A percentile compares a stretch with the other conserved stretches of the same genome.
phyloP scores from a whole-genome alignment of 2,113 vertebrate species.

The Stigmatopora nigra region DNA sequence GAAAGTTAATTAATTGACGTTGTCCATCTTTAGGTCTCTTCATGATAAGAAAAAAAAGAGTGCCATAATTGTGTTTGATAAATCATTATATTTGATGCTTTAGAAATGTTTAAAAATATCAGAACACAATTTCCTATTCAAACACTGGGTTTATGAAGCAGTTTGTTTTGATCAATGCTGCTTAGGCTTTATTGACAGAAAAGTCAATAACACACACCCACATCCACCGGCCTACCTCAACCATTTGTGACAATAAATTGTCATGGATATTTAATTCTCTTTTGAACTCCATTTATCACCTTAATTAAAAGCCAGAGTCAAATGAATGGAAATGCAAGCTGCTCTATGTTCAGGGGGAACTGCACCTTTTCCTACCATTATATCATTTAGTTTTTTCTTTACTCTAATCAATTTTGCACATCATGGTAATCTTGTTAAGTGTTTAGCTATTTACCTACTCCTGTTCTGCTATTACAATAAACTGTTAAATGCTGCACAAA shows the following conservation, averaged over 20 bases:
- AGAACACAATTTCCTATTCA: constrained; percentile 47
- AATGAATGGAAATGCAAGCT: not conserved
- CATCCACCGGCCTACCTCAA: constrained; percentile 28
- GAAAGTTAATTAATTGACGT: too few species aligned
- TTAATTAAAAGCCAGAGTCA: constrained; percentile 42
- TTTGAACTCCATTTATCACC: constrained; percentile 42
- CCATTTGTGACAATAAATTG: constrained; percentile 39
- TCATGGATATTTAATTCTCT: constrained; percentile 42
- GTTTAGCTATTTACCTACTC: constrained; percentile 13
- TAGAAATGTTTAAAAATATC: constrained; percentile 65
- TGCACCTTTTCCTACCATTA: constrained; percentile 10
- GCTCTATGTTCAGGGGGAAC: not conserved
- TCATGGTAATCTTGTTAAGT: not conserved
- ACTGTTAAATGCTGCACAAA: constrained; percentile 12
- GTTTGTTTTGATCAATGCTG: constrained; percentile 47
- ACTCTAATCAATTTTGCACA: not conserved
- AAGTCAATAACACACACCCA: constrained; percentile 9
- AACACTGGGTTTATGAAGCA: constrained; percentile 39
- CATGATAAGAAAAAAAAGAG: constrained; percentile 36
- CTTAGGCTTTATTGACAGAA: constrained; percentile 22
- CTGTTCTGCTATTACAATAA: constrained; percentile 21
- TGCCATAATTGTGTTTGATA: constrained; percentile 56
- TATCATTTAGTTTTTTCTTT: not conserved
- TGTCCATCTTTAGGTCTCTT: not conserved
- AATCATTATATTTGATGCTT: constrained; percentile 58